Evolutionary conservation across 2,797 vertebrate species (phyloP).

Genomic region (Tokudaia muenninki): DNA sequence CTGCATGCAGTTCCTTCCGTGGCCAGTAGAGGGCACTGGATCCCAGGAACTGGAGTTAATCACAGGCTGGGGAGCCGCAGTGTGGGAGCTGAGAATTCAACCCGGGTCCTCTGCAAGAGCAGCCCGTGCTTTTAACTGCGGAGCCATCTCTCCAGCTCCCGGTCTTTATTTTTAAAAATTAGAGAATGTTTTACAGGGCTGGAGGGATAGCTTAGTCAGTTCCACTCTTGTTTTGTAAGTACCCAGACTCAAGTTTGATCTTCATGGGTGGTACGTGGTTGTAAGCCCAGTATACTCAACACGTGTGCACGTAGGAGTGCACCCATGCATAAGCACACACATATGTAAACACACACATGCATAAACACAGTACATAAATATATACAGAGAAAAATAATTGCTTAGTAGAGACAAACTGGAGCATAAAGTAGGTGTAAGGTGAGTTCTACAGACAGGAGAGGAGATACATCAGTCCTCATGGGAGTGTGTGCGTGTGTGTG

Average conservation of each 20-base stretch:
- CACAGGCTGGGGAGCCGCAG: background rate
- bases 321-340: background rate
- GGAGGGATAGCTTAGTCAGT: background rate
- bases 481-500: background rate
- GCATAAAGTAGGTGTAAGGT: background rate
- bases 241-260: background rate
- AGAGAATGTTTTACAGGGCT: background rate
- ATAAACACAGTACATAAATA: background rate
- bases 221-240: background rate
- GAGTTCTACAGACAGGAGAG: background rate
- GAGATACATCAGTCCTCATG: background rate
- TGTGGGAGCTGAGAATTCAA: background rate
- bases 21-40: background rate
- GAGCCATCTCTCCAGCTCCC: background rate
- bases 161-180: background rate
- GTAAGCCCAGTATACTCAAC: background rate
- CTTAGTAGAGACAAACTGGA: conserved; percentile 8
- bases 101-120: background rate
- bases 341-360: background rate
- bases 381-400: conserved; percentile 1
- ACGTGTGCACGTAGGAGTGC: no score
- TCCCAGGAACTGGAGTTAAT: background rate
- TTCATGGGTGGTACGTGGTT: background rate
- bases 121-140: background rate
- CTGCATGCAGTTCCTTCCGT: background rate